Percentiles rank a stretch among this genome's conserved stretches.
These are phyloP conservation scores for Beroe forskalii DNA, from an alignment of 37 sponge, comb jelly and placozoan species.

Conservation along the genomic window DNA sequence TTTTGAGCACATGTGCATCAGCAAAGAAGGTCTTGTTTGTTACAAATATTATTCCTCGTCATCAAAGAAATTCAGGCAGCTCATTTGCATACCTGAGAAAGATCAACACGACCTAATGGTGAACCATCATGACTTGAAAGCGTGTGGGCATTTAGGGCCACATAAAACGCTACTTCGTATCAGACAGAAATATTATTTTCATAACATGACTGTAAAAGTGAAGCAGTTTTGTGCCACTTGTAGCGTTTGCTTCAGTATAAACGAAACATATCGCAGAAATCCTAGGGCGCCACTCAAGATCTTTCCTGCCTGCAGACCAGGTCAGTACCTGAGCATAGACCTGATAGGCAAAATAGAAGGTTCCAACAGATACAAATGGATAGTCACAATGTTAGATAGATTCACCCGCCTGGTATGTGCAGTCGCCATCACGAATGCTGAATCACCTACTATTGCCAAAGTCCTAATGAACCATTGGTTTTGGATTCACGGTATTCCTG, in stretches of 20 bases:
- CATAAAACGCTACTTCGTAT: neutral
- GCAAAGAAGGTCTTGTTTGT: neutral
- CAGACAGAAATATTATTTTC: neutral
- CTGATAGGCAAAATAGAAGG: neutral
- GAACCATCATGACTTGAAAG: neutral
- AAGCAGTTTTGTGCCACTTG: neutral
- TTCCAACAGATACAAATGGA: neutral
- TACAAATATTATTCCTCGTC: neutral
- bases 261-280: neutral
- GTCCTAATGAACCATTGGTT: neutral
- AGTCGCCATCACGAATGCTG: neutral
- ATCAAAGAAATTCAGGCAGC: neutral
- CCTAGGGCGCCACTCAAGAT: neutral
- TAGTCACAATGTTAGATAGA: neutral
- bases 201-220: neutral
- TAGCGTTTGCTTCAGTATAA: neutral
- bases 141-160: neutral
- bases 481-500: neutral
- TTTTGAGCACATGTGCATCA: slow-evolving; percentile 1
- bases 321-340: neutral
- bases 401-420: neutral
- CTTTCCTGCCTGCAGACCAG: neutral
- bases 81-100: neutral
- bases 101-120: neutral
- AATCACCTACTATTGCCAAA: neutral